phyloP scores from a whole-genome alignment of 2,113 vertebrate species.

The Illadopsis cleaveri region DNA sequence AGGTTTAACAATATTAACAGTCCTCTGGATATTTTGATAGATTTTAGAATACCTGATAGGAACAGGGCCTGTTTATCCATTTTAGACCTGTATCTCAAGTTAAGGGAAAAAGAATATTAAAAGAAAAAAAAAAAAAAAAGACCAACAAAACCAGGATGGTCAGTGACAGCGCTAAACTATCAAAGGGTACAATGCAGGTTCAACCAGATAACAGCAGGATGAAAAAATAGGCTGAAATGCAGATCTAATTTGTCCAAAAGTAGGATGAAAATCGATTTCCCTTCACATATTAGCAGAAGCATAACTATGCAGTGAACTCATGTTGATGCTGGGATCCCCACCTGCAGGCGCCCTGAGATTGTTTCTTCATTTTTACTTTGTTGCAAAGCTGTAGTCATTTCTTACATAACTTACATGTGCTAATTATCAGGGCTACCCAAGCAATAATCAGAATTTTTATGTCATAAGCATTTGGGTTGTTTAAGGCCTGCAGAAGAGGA shows the following conservation, averaged over 20 bases:
- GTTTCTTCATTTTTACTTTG: not conserved
- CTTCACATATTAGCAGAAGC: fast-evolving
- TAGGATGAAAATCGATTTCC: not conserved
- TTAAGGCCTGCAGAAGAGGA: not conserved
- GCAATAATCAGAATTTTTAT: not conserved
- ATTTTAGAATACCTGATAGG: not conserved
- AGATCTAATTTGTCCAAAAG: not conserved
- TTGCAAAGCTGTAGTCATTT: not conserved
- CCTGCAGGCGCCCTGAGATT: not conserved
- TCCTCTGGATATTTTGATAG: not conserved
- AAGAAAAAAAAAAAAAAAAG: not conserved
- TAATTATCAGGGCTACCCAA: not conserved
- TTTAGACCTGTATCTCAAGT: not conserved
- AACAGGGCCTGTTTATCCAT: not conserved
- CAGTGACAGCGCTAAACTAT: not conserved
- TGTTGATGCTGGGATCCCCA: not conserved
- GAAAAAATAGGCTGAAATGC: not conserved
- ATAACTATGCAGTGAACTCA: not conserved
- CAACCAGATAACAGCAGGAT: not conserved
- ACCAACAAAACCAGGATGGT: not conserved
- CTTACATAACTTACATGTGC: not conserved
- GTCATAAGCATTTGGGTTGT: not conserved
- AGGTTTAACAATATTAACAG: not conserved
- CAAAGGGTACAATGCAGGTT: not conserved
- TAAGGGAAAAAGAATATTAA: not conserved